Evolutionary conservation across 2,113 vertebrate genomes (phyloP), one percentile per base, ranked within the genome.

Genomic region (Rhizomys pruinosus): DNA sequence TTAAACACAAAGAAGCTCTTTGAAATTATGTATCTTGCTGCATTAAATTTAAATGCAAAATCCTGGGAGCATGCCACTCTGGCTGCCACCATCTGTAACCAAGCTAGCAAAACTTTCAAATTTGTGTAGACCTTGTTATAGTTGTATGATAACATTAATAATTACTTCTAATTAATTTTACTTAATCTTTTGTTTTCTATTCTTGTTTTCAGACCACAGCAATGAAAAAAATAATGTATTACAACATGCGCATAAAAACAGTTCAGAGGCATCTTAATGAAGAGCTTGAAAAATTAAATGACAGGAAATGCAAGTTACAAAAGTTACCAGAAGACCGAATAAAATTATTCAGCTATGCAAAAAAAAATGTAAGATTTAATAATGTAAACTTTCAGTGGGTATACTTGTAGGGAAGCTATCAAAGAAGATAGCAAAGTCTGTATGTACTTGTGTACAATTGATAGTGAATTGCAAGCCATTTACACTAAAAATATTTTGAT

Each of bases 221-320:
- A 85, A 98, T 98, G 97, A 99, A 99, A 97, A 99, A 99, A 97
- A 98, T 98, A 91, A 99, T 99, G 98, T 99, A 99, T 97, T 99
- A 99, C 94, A 99, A 98, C 94, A 99, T 99, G 99, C 98, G 98
- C 32, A 97, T 99, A 69, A 99, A 98, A 90, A 97, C 96, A 17
- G 96, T 98, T 90, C 97, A 98, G 85, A 98, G 98, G 52, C 98
- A 98, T 87, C 98, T 99, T 84, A 96, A 95, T 59, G 98, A 98
- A 96, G 97, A 97, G 1, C 97, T 97, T 84, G 95, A 98, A 76
- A 98, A 96, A 91, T 96, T 99, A 68, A 96, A 90, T 59, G 98
- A 99, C 89, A 98, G 96, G 94, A 99, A 98, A 96, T 98, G 93
- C 97, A 97, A 97, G 84, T 94, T 98, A 47, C 96, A 98, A 55